A percentile compares a stretch with the other conserved stretches of the same genome.
Conservation (phyloP, 2,113 vertebrate species). For the Corythornis vintsioides region DNA sequence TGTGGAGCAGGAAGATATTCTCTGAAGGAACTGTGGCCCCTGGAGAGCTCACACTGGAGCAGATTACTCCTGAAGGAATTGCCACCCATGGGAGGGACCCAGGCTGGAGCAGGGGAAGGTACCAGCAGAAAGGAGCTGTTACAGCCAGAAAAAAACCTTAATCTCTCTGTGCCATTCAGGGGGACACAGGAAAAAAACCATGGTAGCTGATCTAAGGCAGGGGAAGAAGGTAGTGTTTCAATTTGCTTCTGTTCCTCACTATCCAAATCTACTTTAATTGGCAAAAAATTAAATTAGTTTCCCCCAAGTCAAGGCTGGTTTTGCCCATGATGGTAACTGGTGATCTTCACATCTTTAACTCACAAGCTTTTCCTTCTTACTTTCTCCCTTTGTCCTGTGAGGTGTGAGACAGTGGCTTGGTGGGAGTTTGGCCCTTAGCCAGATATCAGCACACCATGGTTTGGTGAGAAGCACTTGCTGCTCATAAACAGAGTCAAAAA, state of each 20-base stretch:
- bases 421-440: not conserved
- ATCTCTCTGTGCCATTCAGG: fast-evolving
- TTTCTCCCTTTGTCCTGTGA: not conserved
- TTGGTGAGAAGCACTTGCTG: slow-evolving; percentile 38
- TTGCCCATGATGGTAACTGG: fast-evolving
- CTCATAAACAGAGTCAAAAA: slow-evolving; percentile 31
- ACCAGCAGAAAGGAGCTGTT: not conserved
- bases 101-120: not conserved
- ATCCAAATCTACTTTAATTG: not conserved
- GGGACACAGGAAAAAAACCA: not conserved
- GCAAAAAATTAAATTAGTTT: not conserved
- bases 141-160: not conserved
- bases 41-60: not conserved
- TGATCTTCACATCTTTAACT: not conserved
- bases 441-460: not conserved
- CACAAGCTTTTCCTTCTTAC: not conserved
- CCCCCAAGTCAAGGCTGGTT: not conserved
- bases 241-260: not conserved
- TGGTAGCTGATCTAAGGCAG: fast-evolving
- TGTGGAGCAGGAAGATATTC: fast-evolving
- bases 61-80: not conserved
- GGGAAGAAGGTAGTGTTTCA: not conserved
- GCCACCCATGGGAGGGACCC: not conserved
- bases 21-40: not conserved
- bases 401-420: not conserved